These are phyloP conservation scores for Caenorhabditis brenneri DNA, from an alignment of 1,140 invertebrate genomes.

Conservation along the genomic window DNA sequence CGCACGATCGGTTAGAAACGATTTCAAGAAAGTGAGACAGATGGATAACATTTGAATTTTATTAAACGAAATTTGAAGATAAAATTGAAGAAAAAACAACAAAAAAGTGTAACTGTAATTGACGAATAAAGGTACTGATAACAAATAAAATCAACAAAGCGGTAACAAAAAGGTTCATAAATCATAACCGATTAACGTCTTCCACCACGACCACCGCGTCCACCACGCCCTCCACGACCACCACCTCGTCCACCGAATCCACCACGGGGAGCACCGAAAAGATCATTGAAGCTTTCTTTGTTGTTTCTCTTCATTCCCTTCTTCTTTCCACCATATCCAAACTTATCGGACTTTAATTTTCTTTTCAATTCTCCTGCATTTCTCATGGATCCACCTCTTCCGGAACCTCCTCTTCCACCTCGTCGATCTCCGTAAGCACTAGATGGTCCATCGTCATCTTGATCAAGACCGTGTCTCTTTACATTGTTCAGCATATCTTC, in stretches of 20 bases:
- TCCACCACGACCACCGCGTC: conserved; percentile 15
- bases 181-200: not conserved
- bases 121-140: not conserved
- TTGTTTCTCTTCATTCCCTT: conserved; percentile 87
- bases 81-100: not conserved
- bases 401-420: conserved; percentile 2
- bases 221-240: conserved; percentile 1
- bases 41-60: not conserved
- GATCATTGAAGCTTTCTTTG: conserved; percentile 74
- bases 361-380: conserved; percentile 40
- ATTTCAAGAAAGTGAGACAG: not conserved
- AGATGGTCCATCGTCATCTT: conserved; percentile 22
- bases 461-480: conserved; percentile 44
- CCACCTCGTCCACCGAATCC: conserved; percentile 21
- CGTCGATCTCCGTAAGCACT: not conserved
- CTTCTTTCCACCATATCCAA: conserved; percentile 94
- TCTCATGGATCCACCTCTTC: conserved; percentile 66
- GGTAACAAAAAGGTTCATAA: not conserved
- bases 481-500: conserved; percentile 69
- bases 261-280: conserved; percentile 11
- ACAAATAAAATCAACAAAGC: conserved; percentile 19
- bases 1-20: not conserved
- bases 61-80: not conserved
- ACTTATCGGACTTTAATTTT: conserved; percentile 77
- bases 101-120: not conserved